Base-by-base conservation (phyloP, 2,797 vertebrate species). In the Coregonus suidteri region DNA sequence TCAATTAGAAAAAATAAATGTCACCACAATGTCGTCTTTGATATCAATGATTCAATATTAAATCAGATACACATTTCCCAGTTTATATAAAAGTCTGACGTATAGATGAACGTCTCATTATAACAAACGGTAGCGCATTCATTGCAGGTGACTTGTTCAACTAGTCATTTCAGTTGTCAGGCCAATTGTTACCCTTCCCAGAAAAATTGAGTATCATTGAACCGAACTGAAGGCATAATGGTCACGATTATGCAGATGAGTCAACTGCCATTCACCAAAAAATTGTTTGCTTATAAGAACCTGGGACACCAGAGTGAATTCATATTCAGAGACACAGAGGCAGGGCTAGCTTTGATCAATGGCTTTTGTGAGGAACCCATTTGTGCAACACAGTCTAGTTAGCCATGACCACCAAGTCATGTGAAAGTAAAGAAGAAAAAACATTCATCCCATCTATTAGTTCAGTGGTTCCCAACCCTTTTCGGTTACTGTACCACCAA, bases 301-400 rank as follows among this genome's bases (percentile, higher is more conserved):
- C 70, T 79, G 82, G 75, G 11, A 59, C 30, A 74, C 74, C 64
- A 51, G 41, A 83, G 65, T 75, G 77, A 81, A 80, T 75, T 81
- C 64, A 75, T 30, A 25, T 71, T 79, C 80, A 86, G 78, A 9
- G 41, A 83, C 78, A 78, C 76, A 80, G 70, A 88, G 86, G 88
- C 87, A 88, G 86, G 16, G 52, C 81, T 85, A 67, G 64, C 81
- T 91, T 93, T 92, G 90, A 91, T 93, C 89, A 70, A 89, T 92
- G 90, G 91, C 91, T 92, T 92, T 92, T 80, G 79, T 78, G 80
- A 89, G 82, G 81, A 87, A 88, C 79, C 71, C n/a, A 6, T 85
- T 87, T 92, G 91, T 94, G 89, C 90, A 92, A 92, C 82, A 82
- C 54, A 81, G 78, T 77, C 78, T 83, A 88, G 77, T 85, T 81